Evolutionary conservation across 2,797 vertebrate species (phyloP).

Genomic region (Coracias cyanogaster): DNA sequence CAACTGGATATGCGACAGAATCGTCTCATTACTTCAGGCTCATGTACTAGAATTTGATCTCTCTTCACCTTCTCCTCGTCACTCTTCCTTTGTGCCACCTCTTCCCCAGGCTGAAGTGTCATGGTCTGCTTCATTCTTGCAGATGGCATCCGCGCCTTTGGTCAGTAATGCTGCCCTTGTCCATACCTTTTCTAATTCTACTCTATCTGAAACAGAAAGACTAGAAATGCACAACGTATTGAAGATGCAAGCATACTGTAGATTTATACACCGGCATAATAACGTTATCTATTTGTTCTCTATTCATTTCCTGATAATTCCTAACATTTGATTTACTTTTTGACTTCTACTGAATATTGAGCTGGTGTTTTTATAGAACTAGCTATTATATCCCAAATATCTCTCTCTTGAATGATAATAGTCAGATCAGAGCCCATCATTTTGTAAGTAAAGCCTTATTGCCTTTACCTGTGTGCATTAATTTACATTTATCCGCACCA

Average conservation of each 20-base stretch:
- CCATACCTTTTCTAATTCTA: background rate
- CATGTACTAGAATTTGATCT: background rate
- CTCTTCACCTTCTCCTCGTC: background rate
- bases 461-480: slow-evolving; percentile 21
- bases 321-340: slow-evolving; percentile 19
- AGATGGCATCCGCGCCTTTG: background rate
- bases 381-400: background rate
- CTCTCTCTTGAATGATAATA: background rate
- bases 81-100: background rate
- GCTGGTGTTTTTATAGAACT: background rate
- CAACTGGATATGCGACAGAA: background rate
- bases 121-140: background rate
- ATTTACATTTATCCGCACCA: background rate
- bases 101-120: background rate
- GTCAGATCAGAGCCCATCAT: background rate
- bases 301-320: slow-evolving; percentile 14
- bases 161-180: background rate
- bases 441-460: slow-evolving; percentile 42
- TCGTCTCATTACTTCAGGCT: background rate
- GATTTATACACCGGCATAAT: background rate
- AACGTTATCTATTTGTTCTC: background rate
- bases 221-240: background rate
- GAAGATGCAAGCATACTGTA: background rate
- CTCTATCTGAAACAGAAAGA: background rate
- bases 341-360: background rate